A percentile compares a stretch with the other conserved stretches of the same genome.
phyloP scores from a whole-genome alignment of 92 coral and sea anemone genomes.

The Desmophyllum pertusum region DNA sequence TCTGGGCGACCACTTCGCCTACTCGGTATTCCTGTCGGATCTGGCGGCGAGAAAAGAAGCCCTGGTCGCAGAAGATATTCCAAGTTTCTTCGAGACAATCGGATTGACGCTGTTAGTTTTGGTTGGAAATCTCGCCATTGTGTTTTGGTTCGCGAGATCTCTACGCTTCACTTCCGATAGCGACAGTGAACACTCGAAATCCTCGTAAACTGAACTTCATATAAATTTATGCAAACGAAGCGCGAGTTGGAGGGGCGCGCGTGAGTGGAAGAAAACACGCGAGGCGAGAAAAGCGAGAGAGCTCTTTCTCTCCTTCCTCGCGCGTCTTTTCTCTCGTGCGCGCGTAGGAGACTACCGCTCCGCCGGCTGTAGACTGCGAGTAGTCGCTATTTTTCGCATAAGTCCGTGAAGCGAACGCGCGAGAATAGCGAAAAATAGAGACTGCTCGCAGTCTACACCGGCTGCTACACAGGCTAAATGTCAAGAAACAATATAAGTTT shows the following conservation, averaged over 20 bases:
- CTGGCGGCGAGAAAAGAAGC: constrained; percentile 56
- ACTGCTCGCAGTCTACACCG: too few relatives aligned
- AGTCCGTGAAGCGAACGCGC: too few relatives aligned
- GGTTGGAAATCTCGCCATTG: constrained; percentile 66
- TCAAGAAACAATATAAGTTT: not conserved
- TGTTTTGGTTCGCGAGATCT: constrained; percentile 51
- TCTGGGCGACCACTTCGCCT: constrained; percentile 74
- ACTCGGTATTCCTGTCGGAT: constrained; percentile 63
- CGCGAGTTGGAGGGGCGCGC: too few relatives aligned
- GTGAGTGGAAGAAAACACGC: too few relatives aligned
- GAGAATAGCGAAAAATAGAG: not conserved
- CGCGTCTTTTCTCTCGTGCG: too few relatives aligned
- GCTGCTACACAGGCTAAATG: too few relatives aligned
- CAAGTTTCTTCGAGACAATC: constrained; percentile 67
- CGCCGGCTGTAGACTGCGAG: too few relatives aligned
- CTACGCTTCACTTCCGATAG: constrained; percentile 35
- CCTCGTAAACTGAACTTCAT: not conserved
- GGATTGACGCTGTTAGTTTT: constrained; percentile 65
- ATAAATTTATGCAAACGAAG: not conserved
- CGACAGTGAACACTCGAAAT: not conserved
- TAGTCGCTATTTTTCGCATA: too few relatives aligned
- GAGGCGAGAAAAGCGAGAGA: too few relatives aligned
- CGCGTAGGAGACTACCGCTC: too few relatives aligned
- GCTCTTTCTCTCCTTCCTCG: too few relatives aligned
- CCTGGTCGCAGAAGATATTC: constrained; percentile 36